Evolutionary conservation across 1,140 invertebrate genomes (phyloP).

Genomic region (Liolophura sinensis): DNA sequence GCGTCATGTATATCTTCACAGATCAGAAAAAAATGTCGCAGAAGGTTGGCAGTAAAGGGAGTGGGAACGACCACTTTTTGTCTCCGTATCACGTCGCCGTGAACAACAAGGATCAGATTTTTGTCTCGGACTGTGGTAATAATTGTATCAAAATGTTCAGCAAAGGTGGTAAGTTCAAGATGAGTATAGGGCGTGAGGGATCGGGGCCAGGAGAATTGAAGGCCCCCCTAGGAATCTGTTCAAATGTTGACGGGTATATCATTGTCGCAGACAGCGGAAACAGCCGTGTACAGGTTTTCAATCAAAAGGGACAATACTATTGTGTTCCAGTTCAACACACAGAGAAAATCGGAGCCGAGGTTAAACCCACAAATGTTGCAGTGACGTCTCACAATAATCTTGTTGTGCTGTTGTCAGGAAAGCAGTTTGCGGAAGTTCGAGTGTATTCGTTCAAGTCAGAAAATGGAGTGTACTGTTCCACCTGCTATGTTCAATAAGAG

Average conservation of each 20-base stretch:
- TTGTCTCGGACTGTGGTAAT: conserved; percentile 48
- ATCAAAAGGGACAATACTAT: conserved; percentile 33
- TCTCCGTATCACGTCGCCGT: conserved; percentile 37
- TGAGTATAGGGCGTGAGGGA: conserved; percentile 39
- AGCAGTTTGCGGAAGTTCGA: conserved; percentile 44
- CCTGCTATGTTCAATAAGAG: too few species aligned
- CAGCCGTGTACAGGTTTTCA: conserved; percentile 95
- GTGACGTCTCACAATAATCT: conserved; percentile 40
- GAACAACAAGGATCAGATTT: conserved; percentile 44
- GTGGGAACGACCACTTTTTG: conserved; percentile 71
- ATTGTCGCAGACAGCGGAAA: conserved; percentile 97
- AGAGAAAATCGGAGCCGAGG: conserved; percentile 32
- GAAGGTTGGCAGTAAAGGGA: conserved; percentile 94
- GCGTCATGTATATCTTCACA: conserved; percentile 93
- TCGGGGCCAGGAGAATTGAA: conserved; percentile 71
- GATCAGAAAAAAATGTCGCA: conserved; percentile 96
- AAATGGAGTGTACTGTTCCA: too few species aligned
- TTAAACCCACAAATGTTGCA: conserved; percentile 45
- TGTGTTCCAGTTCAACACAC: conserved; percentile 35
- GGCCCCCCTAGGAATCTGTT: conserved; percentile 95
- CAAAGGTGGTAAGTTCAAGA: conserved; percentile 43
- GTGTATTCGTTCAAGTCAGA: conserved; percentile 20
- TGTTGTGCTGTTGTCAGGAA: conserved; percentile 41
- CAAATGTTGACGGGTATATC: conserved; percentile 95
- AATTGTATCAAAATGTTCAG: conserved; percentile 48